Percentiles rank a stretch among this genome's conserved stretches.
phyloP scores from a whole-genome alignment of 2,113 vertebrate genomes.

The Turdus rufiventris region DNA sequence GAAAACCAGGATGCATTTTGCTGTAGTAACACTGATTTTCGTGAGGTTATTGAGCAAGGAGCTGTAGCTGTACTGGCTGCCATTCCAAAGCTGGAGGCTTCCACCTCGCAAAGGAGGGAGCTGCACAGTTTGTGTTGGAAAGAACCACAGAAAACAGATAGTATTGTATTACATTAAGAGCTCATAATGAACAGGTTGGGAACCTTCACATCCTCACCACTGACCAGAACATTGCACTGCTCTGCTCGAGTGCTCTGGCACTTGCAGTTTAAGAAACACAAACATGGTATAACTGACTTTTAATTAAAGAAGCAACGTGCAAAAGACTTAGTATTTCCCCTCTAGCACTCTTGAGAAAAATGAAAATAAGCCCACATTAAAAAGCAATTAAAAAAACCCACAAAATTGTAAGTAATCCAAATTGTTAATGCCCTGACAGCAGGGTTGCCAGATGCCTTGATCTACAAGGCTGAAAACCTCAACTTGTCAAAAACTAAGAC shows the following conservation, averaged over 20 bases:
- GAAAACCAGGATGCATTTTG: background rate
- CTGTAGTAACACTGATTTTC: background rate
- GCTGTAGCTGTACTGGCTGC: background rate
- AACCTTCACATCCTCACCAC: background rate
- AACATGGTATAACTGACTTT: background rate
- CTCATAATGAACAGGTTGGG: background rate
- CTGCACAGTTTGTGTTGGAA: background rate
- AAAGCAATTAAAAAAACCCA: background rate
- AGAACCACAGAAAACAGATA: background rate
- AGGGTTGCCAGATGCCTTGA: background rate
- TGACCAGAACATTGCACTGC: background rate
- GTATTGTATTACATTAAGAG: background rate
- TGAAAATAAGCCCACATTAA: background rate
- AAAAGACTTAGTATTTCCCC: background rate
- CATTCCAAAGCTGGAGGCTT: background rate
- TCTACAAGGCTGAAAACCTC: constrained; percentile 31
- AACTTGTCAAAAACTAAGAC: background rate
- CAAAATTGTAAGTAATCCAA: background rate
- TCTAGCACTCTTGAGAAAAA: background rate
- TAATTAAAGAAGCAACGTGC: background rate
- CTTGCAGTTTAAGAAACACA: background rate
- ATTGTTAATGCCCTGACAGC: background rate
- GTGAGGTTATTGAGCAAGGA: background rate
- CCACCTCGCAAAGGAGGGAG: background rate
- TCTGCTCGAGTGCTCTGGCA: background rate